phyloP scores from a whole-genome alignment of 2,888 invertebrate species.

The Argyresthia albistria region DNA sequence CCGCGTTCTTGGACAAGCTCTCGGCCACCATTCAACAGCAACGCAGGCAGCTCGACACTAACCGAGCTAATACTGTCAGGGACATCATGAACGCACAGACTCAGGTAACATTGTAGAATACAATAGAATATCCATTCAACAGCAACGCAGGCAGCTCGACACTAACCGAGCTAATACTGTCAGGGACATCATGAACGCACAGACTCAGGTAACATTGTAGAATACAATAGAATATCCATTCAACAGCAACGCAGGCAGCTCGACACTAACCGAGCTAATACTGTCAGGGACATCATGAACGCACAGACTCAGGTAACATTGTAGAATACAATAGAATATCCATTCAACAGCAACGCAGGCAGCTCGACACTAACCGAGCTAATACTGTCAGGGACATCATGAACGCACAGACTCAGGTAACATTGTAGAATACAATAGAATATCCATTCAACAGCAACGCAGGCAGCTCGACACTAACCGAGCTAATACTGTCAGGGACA shows the following conservation, averaged over 20 bases:
- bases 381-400: slow-evolving; percentile 81
- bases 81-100: slow-evolving; percentile 82
- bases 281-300: slow-evolving; percentile 82
- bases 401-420: slow-evolving; percentile 78
- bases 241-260: slow-evolving; percentile 66
- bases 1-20: slow-evolving; percentile 81
- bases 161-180: slow-evolving; percentile 74
- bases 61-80: slow-evolving; percentile 76
- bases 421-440: background rate
- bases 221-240: slow-evolving; percentile 68
- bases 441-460: slow-evolving; percentile 73
- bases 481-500: slow-evolving; percentile 79
- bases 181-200: slow-evolving; percentile 81
- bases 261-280: slow-evolving; percentile 68
- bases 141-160: slow-evolving; percentile 65
- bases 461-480: slow-evolving; percentile 61
- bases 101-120: slow-evolving; percentile 50
- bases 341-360: slow-evolving; percentile 68
- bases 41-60: slow-evolving; percentile 57
- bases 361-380: slow-evolving; percentile 68
- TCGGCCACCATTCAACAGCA: slow-evolving; percentile 81
- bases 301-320: slow-evolving; percentile 75
- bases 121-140: slow-evolving; percentile 75
- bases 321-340: slow-evolving; percentile 35
- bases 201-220: slow-evolving; percentile 68